Evolutionary conservation across 2,888 invertebrate species (phyloP).

Genomic region (Graphium colonna): DNA sequence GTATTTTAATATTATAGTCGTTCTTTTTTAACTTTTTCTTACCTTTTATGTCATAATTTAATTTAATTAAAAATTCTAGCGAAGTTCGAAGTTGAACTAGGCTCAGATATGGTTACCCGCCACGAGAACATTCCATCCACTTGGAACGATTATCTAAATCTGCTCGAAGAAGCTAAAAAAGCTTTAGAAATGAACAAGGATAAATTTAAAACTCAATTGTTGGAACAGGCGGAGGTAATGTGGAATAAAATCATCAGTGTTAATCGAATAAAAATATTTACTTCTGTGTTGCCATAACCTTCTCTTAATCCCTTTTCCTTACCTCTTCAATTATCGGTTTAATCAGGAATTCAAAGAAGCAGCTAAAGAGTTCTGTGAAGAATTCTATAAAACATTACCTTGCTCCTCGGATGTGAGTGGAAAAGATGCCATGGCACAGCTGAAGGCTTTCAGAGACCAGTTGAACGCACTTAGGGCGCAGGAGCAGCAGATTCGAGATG

Average conservation of each 20-base stretch:
- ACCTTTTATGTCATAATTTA: neutral
- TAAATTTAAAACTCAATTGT: conserved; percentile 84
- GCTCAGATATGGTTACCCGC: conserved; percentile 78
- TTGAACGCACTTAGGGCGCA: conserved; percentile 80
- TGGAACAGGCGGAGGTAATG: conserved; percentile 83
- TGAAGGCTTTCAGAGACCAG: conserved; percentile 75
- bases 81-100: conserved; percentile 87
- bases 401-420: conserved; percentile 78
- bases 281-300: conserved; percentile 5
- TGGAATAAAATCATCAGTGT: neutral
- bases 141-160: conserved; percentile 86
- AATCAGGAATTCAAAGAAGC: conserved; percentile 83
- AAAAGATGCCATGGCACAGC: conserved; percentile 79
- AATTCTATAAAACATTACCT: conserved; percentile 85
- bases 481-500: conserved; percentile 83
- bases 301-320: conserved; percentile 8
- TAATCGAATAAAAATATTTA: neutral
- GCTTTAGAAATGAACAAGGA: conserved; percentile 87
- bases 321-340: conserved; percentile 3
- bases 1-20: too few relatives aligned
- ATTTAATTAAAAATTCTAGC: conserved; percentile 38
- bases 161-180: conserved; percentile 85
- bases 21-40: too few relatives aligned
- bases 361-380: conserved; percentile 83
- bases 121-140: conserved; percentile 80